Base-by-base conservation (phyloP, 1,140 invertebrate genomes). In the Musca vetustissima region DNA sequence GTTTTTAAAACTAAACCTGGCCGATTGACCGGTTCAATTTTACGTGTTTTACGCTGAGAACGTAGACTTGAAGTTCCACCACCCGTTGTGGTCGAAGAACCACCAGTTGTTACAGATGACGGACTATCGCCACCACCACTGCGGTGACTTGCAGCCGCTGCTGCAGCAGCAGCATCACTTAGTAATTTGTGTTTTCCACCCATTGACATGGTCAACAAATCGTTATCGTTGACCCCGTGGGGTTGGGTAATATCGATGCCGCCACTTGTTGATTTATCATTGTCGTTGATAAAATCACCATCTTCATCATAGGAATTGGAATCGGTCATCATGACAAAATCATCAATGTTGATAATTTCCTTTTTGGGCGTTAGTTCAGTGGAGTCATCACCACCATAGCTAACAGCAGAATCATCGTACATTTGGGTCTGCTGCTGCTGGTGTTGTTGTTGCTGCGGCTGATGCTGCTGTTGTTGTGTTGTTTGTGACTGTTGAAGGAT, bases 1-100 rank as follows among this genome's bases (percentile, higher is more conserved):
- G 91, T 91, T 82, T 92, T 91, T 47, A 93, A 80, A 72, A 91
- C 89, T 53, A 93, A 82, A 49, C 88, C 89, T 70, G 91, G 91
- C 82, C 91, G 89, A 76, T 90, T 90, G 24, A 92, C 87, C 15
- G 90, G 90, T 79, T 90, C 91, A 72, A 91, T 91, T 84, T 92
- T 92, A 57, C 78, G 78, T 4, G 80, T 79, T 68, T 82, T 81
- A 69, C 78, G 79, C 55, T 77, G 85, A 7, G 75, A 64, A 19
- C 79, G 79, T 61, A 75, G 64, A 21, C 71, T 52, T n/a, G 64
- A 67, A 43, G 70, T 64, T 52, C 69, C 70, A 52, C 67, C 67
- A 64, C 69, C 43, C 47, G 53, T 70, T 36, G 49, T 48, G 4
- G 61, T 13, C 25, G 48, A 65, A 21, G 24, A 8, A 19, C 72